Conservation (phyloP, 2,113 vertebrate genomes). For the Polyodon spathula region DNA sequence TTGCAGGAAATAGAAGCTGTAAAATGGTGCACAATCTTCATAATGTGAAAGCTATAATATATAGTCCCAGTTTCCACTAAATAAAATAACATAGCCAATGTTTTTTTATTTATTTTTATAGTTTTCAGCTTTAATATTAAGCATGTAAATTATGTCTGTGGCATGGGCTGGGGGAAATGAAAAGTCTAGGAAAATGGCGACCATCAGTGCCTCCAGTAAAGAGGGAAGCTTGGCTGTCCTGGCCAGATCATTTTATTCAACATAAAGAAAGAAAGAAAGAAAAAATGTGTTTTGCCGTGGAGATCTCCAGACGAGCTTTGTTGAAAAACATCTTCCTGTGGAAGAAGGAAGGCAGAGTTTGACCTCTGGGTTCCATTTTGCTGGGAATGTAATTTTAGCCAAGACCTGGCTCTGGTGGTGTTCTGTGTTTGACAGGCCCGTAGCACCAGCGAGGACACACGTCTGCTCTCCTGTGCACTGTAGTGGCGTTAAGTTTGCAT, state of each 20-base stretch:
- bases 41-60: constrained; percentile 14
- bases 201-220: not conserved
- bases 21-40: constrained; percentile 25
- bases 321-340: constrained; percentile 10
- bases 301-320: constrained; percentile 35
- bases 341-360: constrained; percentile 32
- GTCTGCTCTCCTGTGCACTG: too few species aligned
- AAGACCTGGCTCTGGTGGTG: constrained; percentile 60
- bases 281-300: constrained; percentile 57
- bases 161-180: not conserved
- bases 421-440: constrained; percentile 29
- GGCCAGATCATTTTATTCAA: not conserved
- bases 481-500: too few species aligned
- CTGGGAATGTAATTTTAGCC: constrained; percentile 86
- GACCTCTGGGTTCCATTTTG: constrained; percentile 62
- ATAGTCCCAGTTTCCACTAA: too few species aligned
- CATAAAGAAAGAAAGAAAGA: constrained; percentile 25
- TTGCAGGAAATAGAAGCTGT: not conserved
- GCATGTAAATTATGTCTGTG: not conserved
- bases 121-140: too few species aligned
- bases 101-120: too few species aligned
- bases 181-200: not conserved
- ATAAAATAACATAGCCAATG: too few species aligned
- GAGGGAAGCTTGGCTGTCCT: not conserved
- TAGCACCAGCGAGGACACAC: constrained; percentile 1